A percentile compares a stretch with the other conserved stretches of the same genome.
Evolutionary conservation across 2,113 vertebrate species (phyloP).

Genomic region (Chloroceryle aenea): DNA sequence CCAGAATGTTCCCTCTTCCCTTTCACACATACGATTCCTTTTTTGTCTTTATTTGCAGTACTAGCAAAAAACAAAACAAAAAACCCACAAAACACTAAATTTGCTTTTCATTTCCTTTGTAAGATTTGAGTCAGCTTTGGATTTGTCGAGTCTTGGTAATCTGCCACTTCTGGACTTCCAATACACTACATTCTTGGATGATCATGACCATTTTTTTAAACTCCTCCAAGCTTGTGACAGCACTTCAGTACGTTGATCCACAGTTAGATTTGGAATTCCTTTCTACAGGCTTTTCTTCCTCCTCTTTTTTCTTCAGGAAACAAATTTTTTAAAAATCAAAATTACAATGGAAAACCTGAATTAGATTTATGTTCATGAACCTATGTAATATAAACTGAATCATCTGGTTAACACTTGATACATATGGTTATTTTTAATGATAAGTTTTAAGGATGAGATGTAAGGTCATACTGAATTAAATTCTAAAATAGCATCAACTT

Average conservation of each 20-base stretch:
- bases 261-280: background rate
- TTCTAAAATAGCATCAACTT: background rate
- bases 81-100: background rate
- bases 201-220: background rate
- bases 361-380: background rate
- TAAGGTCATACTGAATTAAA: background rate
- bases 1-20: background rate
- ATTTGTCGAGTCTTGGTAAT: background rate
- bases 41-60: background rate
- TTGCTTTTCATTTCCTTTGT: background rate
- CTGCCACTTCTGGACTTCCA: background rate
- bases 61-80: background rate
- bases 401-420: background rate
- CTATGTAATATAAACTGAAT: background rate
- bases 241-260: background rate
- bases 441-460: background rate
- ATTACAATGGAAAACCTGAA: background rate
- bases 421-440: background rate
- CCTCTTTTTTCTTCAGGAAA: background rate
- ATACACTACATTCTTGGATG: background rate
- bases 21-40: accelerated
- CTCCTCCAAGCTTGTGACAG: background rate
- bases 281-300: background rate
- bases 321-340: background rate
- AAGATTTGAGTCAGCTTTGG: background rate